Base-by-base conservation (phyloP, 1,140 invertebrate genomes). In the Heterodera schachtii region DNA sequence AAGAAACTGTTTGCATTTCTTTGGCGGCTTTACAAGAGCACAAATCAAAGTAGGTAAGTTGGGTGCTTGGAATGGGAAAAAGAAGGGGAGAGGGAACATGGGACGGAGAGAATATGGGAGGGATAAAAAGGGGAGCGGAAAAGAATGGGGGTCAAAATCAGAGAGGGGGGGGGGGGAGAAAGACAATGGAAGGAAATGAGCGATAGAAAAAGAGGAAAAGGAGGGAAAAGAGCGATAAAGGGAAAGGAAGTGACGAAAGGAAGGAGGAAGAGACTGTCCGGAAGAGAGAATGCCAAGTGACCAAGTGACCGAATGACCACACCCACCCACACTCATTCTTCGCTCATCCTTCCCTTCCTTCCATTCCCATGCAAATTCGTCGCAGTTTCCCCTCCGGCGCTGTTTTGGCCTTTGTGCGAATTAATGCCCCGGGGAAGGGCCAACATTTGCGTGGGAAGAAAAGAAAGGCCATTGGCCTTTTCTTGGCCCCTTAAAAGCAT, bases 1-100 rank as follows among this genome's bases (percentile, higher is more conserved):
- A 43, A 60, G 64, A 75, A 44, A 75, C 31, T 67, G 74, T 75
- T 60, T 60, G 64, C 74, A 47, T 44, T 75, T 43, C 74, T 21
- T 75, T 75, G 52, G 52, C 64, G 64, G 74, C 74, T 16, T 49
- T 31, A 31, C 52, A 21, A 75, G 46, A 11, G 64, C 13, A 21
- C 74, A 57, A 73, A 73, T 16, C 49, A 47, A 73, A 73, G 69
- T 46, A 43, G 69, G 44, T 43, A 11, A 71, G 44, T 71, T 71
- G 41, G 41, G 41, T 71, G 41, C 11, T 71, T 71, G 44, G 44
- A 7, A 43, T 71, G 41, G 49, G 49, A 52, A 52, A 52, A 52
- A 52, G 49, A 11, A 52, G 49, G 49, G 49, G 49, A 52, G 49
- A 52, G 49, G 11, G 6, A 52, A 52, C 11, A 52, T 31, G 60